Evolutionary conservation across 2,888 invertebrate species (phyloP), one percentile per base, ranked within the genome.

Genomic region (Monoplex corrugatus): DNA sequence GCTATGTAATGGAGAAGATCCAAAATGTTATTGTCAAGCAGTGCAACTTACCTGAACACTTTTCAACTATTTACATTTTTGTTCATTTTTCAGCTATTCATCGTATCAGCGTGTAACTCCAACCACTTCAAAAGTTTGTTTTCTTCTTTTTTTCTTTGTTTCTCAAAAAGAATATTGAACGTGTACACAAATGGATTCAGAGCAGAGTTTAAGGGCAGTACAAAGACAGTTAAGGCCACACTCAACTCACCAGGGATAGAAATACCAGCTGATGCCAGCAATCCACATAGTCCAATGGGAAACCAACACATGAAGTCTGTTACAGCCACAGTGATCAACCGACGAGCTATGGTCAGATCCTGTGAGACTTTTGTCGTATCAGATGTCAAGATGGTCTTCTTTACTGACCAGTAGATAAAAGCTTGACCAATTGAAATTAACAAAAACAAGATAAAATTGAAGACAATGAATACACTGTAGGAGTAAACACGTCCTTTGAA

Each of bases 261-360:
- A 32, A 75, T 10, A 35, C 38, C 75, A 16, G 35, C n/a, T n/a
- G n/a, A 16, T 0, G 75, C 75, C 75, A 75, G 19, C 16, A 75
- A 19, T 3, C 75, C 75, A 38, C 75, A 75, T 38, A 75, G 75
- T 75, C 75, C 75, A 6, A 75, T 75, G 35, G 75, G 75, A 13
- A 75, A 75, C 75, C 75, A 75, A 38, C 75, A 75, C 75, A 75
- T 10, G 35, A 75, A 75, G 2, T 75, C 75, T 35, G 75, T 75
- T 1, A 75, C 75, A 38, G 75, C 75, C 2, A 75, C n/a, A 19
- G 13, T 75, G 38, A 75, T 40, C 75, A 75, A 40, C 38, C 75
- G 75, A 13, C 75, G 35, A 6, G 75, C 75, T 19, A 75, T 35
- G 38, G 75, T 75, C 75, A 75, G 10, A 13, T 75, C 75, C 19